Conservation (phyloP, 2,888 invertebrate species). For the Eilema sororculum region DNA sequence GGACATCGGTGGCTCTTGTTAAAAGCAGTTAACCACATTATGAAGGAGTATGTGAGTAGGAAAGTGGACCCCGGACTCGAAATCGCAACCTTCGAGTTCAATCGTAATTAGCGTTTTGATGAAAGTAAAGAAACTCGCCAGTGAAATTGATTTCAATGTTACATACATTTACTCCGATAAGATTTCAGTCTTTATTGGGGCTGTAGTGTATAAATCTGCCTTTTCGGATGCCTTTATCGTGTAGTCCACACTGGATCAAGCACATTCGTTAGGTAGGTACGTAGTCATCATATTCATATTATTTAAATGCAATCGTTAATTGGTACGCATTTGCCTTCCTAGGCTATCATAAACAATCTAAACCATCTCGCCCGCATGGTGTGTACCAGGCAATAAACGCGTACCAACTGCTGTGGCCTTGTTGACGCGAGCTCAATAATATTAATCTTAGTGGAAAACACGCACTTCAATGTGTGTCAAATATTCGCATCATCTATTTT, state of each 20-base stretch:
- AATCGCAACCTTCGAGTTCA: neutral
- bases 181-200: neutral
- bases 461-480: constrained; percentile 70
- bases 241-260: too few relatives aligned
- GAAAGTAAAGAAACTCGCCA: neutral
- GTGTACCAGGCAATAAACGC: constrained; percentile 13
- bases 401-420: constrained; percentile 27
- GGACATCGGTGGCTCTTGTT: too few relatives aligned
- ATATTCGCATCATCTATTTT: constrained; percentile 72
- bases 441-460: constrained; percentile 58
- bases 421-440: constrained; percentile 55
- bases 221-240: too few relatives aligned
- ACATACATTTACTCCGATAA: neutral
- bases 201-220: neutral
- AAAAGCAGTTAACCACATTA: too few relatives aligned
- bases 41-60: too few relatives aligned
- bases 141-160: neutral
- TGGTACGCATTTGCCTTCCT: neutral
- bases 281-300: too few relatives aligned
- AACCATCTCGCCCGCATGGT: neutral
- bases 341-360: neutral
- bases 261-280: too few relatives aligned
- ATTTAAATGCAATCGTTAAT: neutral
- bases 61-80: neutral
- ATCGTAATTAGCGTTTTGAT: neutral